Percentiles rank a stretch among this genome's conserved stretches.
These are phyloP conservation scores for Craniophora ligustri DNA, from an alignment of 2,888 invertebrate species.

Conservation along the genomic window DNA sequence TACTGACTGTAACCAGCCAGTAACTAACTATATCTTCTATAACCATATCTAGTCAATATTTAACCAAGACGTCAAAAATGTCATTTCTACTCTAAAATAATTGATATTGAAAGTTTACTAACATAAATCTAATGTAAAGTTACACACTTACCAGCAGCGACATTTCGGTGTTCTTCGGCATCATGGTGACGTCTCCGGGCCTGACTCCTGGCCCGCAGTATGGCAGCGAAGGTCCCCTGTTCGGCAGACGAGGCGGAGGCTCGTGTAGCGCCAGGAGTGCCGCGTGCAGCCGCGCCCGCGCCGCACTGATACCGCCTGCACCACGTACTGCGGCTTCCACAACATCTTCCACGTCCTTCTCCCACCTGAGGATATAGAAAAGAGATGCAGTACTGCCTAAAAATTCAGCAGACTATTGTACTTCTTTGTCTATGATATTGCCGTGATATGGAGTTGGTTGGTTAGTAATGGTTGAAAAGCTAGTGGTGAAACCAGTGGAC, in stretches of 20 bases:
- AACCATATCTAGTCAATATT: too few species aligned
- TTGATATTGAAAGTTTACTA: too few species aligned
- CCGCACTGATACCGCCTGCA: conserved; percentile 79
- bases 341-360: conserved; percentile 87
- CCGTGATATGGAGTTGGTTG: too few species aligned
- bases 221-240: conserved; percentile 87
- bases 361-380: conserved; percentile 68
- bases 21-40: too few species aligned
- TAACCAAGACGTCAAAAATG: too few species aligned
- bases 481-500: too few species aligned
- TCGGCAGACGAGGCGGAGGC: conserved; percentile 68
- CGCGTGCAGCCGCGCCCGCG: conserved; percentile 80
- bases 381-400: not conserved
- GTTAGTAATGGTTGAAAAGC: too few species aligned
- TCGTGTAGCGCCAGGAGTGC: conserved; percentile 79
- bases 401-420: too few species aligned
- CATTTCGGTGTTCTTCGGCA: conserved; percentile 86
- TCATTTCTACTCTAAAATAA: too few species aligned
- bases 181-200: conserved; percentile 86
- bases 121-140: not conserved
- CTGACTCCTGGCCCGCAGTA: conserved; percentile 89
- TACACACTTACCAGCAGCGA: conserved; percentile 76
- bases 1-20: too few species aligned
- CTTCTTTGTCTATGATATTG: too few species aligned
- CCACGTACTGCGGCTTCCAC: conserved; percentile 88